Percentiles rank a stretch among this genome's conserved stretches.
Conservation (phyloP, 2,888 invertebrate genomes). For the Metalampra italica region DNA sequence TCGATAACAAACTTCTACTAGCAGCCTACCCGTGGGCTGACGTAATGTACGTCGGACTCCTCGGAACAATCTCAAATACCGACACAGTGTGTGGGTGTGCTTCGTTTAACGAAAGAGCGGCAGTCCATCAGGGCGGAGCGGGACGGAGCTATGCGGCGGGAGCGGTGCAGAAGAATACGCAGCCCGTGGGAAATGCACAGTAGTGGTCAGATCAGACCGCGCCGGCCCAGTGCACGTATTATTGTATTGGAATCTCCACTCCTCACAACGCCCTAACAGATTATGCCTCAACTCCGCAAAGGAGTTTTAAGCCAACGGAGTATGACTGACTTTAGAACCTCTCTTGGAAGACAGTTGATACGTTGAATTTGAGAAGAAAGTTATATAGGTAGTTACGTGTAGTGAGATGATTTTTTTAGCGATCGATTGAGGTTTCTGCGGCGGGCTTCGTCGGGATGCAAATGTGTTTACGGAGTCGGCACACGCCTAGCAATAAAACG, state of each 20-base stretch:
- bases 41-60: constrained; percentile 65
- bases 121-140: constrained; percentile 68
- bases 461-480: constrained; percentile 71
- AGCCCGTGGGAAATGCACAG: constrained; percentile 80
- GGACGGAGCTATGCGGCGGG: constrained; percentile 52
- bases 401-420: constrained; percentile 74
- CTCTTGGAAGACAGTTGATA: constrained; percentile 18
- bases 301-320: constrained; percentile 23
- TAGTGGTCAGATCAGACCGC: constrained; percentile 77
- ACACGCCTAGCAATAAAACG: constrained; percentile 63
- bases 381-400: constrained; percentile 64
- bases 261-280: constrained; percentile 52
- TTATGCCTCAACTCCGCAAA: constrained; percentile 18
- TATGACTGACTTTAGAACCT: constrained; percentile 30
- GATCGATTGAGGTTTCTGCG: constrained; percentile 74
- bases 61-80: constrained; percentile 75
- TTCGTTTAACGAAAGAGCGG: constrained; percentile 77
- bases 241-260: constrained; percentile 68
- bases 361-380: constrained; percentile 24
- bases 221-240: constrained; percentile 78
- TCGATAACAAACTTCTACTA: constrained; percentile 43
- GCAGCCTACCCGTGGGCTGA: constrained; percentile 53
- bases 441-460: constrained; percentile 67
- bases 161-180: constrained; percentile 46
- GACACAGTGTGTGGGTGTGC: constrained; percentile 77